Evolutionary conservation across 2,797 vertebrate species (phyloP).

Genomic region (Tinamus major): DNA sequence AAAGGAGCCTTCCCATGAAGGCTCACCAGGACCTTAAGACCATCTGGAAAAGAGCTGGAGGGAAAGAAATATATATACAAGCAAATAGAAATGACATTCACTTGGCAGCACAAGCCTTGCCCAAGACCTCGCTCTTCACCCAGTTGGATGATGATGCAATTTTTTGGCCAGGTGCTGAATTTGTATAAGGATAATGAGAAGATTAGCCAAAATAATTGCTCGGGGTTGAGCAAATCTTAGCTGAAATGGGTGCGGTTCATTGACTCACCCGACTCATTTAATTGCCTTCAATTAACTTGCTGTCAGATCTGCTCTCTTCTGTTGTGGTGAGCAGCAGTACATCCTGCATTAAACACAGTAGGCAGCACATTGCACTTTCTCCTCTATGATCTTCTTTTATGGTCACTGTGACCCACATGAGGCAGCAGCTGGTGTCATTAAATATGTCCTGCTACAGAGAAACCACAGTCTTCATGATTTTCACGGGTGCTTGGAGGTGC

Average conservation of each 20-base stretch:
- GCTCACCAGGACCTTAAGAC: background rate
- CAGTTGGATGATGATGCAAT: background rate
- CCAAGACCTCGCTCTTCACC: background rate
- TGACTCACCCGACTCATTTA: background rate
- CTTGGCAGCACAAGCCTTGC: background rate
- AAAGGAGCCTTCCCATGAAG: background rate
- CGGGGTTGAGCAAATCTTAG: background rate
- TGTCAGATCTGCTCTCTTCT: background rate
- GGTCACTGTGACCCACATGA: accelerated
- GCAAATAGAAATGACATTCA: background rate
- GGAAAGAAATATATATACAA: background rate
- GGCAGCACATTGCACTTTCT: background rate
- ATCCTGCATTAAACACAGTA: accelerated
- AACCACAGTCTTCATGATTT: background rate
- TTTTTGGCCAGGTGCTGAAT: background rate
- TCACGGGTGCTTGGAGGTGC: too few relatives aligned
- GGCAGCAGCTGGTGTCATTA: background rate
- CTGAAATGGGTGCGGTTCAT: background rate
- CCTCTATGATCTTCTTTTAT: background rate
- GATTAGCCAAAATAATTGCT: conserved; percentile 19
- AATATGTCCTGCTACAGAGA: background rate
- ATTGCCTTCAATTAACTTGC: background rate
- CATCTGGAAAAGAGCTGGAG: background rate
- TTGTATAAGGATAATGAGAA: background rate
- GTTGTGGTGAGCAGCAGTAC: background rate